Evolutionary conservation across 2,888 invertebrate genomes (phyloP), one percentile per base, ranked within the genome.

Genomic region (Mesorhabditis sp.): DNA sequence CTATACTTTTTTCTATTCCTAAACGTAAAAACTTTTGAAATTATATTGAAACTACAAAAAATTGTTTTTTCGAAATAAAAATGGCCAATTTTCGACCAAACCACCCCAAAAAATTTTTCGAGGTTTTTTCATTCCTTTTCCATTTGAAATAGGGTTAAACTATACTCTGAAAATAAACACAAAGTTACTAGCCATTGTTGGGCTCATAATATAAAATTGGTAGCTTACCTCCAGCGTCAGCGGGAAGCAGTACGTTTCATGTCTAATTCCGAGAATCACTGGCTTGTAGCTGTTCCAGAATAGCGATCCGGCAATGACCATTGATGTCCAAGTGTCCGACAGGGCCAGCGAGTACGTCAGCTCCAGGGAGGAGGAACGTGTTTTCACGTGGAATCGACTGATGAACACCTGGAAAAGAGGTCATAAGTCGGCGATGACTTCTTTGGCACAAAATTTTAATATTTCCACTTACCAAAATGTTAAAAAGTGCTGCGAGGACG

Each of bases 281-380:
- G 77, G 77, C 42, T 76, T 76, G 69, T 78, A 81, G 58, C 77
- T 78, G 85, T 90, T 90, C 77, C 89, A 83, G 67, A 90, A 83
- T 10, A 90, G 83, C 4, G 89, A 89, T 2, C 88, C 44, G 15
- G 87, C 41, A 79, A 81, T 73, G 6, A 80, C 77, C 42, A 77
- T 66, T 7, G 73, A 73, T 3, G 78, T 80, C 75, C 77, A 77
- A 0, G 78, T 80, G 66, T 80, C 80, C 4, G 80, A 78, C 4
- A 78, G 66, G 10, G 80, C 78, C 58, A 80, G 69, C 2, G 77
- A 77, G 69, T 78, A 80, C 58, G 78, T 80, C 66, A 80, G 64
- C 42, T 80, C 78, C 10, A 80, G 71, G 2, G 78, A 75, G 0
- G 78, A 69, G 4, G 76, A 74, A 4, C 77, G 71, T 43, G 58